These are phyloP conservation scores for Nasua narica DNA, from an alignment of 2,797 vertebrate genomes.

Conservation along the genomic window DNA sequence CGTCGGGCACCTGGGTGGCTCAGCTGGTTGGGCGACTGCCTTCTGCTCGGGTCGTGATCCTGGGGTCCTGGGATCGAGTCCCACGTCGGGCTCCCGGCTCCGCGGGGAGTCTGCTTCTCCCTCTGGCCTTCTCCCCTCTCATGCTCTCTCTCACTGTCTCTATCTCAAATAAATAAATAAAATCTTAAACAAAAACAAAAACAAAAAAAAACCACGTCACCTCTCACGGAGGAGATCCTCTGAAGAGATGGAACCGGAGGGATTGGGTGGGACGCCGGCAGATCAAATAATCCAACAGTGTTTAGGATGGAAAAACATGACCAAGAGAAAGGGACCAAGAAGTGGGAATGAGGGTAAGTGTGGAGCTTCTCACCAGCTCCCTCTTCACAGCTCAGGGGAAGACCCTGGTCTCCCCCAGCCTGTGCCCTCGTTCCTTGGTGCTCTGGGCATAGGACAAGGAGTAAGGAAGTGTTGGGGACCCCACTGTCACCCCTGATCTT, in stretches of 20 bases:
- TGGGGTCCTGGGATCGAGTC: no score
- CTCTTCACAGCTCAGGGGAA: background rate
- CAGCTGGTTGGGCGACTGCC: no score
- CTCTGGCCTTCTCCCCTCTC: no score
- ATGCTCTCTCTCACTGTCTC: no score
- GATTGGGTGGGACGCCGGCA: rapidly evolving
- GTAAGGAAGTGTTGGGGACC: background rate
- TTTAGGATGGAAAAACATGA: background rate
- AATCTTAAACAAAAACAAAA: no score
- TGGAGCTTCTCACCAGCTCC: background rate
- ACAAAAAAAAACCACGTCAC: background rate
- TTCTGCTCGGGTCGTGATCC: no score
- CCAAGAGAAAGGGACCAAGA: background rate
- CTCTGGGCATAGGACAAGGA: background rate
- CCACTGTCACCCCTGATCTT: background rate
- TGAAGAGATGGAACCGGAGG: background rate
- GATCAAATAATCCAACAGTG: background rate
- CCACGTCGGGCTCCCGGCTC: no score
- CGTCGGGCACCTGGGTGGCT: no score
- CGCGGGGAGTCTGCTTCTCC: no score
- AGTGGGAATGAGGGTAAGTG: background rate
- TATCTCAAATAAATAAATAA: no score
- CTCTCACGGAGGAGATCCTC: background rate
- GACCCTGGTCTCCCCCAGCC: background rate
- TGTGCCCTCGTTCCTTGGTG: background rate